These are phyloP conservation scores for Labroides dimidiatus DNA, from an alignment of 2,797 vertebrate genomes.

Conservation along the genomic window DNA sequence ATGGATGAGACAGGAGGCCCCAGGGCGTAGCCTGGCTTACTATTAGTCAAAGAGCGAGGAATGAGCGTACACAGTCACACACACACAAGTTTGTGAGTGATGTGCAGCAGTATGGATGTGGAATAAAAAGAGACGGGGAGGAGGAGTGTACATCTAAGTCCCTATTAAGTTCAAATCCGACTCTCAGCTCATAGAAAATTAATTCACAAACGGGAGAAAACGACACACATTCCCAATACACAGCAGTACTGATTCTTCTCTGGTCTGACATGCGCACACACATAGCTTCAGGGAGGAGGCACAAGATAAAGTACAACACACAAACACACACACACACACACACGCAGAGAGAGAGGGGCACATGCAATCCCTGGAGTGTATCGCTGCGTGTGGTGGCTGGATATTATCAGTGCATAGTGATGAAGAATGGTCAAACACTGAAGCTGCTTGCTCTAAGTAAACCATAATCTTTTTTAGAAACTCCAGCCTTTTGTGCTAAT, in stretches of 20 bases:
- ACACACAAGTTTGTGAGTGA: constrained; percentile 47
- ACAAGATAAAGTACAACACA: constrained; percentile 41
- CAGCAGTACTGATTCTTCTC: constrained; percentile 31
- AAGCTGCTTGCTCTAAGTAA: constrained; percentile 74
- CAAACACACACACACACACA: constrained; percentile 16
- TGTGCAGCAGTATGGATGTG: constrained; percentile 37
- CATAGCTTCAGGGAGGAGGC: constrained; percentile 1
- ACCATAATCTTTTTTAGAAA: constrained; percentile 75
- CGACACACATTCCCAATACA: constrained; percentile 29
- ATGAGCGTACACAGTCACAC: constrained; percentile 32
- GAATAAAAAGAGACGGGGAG: constrained; percentile 53
- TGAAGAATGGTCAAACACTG: constrained; percentile 66
- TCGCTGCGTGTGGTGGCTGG: constrained; percentile 61
- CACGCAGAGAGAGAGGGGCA: constrained; percentile 14
- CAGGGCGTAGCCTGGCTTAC: constrained; percentile 49
- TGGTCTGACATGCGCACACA: constrained; percentile 17
- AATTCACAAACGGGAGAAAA: constrained; percentile 50
- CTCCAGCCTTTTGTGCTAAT: constrained; percentile 39
- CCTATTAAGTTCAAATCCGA: constrained; percentile 60
- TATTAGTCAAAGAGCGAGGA: constrained; percentile 64
- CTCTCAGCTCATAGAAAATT: constrained; percentile 62
- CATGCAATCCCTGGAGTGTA: constrained; percentile 31
- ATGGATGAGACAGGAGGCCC: constrained; percentile 54
- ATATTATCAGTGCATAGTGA: constrained; percentile 61
- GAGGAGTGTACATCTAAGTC: constrained; percentile 55